These are phyloP conservation scores for Eira barbara DNA, from an alignment of 2,113 vertebrate species.

Conservation along the genomic window DNA sequence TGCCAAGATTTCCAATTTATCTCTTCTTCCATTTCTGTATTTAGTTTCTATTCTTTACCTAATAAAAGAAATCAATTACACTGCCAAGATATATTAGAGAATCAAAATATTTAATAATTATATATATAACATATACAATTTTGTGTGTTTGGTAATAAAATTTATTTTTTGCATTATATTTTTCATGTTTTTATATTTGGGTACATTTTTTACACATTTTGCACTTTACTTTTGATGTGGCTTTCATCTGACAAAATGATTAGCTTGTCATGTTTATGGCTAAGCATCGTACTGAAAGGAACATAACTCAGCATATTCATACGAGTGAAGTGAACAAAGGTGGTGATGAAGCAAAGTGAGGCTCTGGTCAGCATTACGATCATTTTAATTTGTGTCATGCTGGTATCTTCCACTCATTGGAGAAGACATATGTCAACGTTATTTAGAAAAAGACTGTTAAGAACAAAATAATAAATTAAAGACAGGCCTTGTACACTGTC, in stretches of 20 bases:
- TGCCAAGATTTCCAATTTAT: neutral
- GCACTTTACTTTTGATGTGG: neutral
- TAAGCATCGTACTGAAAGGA: neutral
- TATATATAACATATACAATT: neutral
- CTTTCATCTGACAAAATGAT: neutral
- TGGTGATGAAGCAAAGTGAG: neutral
- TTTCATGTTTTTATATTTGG: neutral
- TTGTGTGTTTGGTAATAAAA: neutral
- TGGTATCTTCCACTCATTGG: neutral
- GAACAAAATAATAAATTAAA: neutral
- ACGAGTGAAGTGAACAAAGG: neutral
- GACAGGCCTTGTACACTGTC: neutral
- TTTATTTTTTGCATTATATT: neutral
- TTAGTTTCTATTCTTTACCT: neutral
- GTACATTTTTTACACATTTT: neutral
- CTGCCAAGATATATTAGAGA: neutral
- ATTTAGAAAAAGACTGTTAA: neutral
- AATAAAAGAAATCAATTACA: neutral
- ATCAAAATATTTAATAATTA: neutral
- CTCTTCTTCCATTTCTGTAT: neutral
- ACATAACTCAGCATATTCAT: constrained; percentile 8
- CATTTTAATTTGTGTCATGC: constrained; percentile 25
- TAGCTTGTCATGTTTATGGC: neutral
- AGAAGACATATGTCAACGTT: constrained; percentile 17
- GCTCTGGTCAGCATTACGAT: neutral